Conservation (phyloP, 2,113 vertebrate species). For the pig (Sus scrofa) region T2T-Sscrofa CM000830.6:127787001-127787500, state of each 20-base stretch:
- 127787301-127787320: neutral
- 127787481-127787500: neutral
- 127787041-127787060: no score
- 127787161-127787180: neutral
- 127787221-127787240: neutral
- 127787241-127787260: neutral
- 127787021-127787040: no score
- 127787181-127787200: neutral
- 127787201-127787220: neutral
- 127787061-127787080: no score
- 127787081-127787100: no score
- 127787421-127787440: neutral
- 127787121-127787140: neutral
- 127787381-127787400: neutral
- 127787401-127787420: neutral
- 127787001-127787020: no score
- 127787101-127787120: no score
- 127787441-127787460: neutral
- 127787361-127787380: neutral
- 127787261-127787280: neutral
- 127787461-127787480: constrained; percentile 9
- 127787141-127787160: neutral
- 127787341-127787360: neutral
- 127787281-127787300: neutral
- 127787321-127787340: neutral